Base-by-base conservation (phyloP, 92 coral and sea anemone genomes). In the Parazoanthus atlanticus region DNA sequence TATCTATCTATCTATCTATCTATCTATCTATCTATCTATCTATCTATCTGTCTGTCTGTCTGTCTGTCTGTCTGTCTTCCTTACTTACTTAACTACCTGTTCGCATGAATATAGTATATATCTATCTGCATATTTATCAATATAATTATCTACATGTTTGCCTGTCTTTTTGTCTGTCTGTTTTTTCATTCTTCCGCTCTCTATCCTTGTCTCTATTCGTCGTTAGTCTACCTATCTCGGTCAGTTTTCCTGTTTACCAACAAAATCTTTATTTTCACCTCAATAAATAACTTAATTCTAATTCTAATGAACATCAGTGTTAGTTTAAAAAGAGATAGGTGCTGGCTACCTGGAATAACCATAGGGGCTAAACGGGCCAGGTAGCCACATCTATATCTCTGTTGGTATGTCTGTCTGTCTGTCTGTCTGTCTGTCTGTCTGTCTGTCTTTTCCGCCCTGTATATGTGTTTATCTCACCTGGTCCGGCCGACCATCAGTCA, bases 401-500 rank as follows among this genome's bases (percentile, higher is more conserved):
- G 38, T 36, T 36, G 38, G 38, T 5, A 36, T 36, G 8, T 78
- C 17, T 36, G 38, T 36, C 1, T 36, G 38, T 1, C 38, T 46
- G 34, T 25, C 38, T 80, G 6, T 8, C 33, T 52, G 40, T 33
- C 5, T 80, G 41, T 43, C 17, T 52, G 58, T 52, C 58, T 52
- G 58, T 2, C 21, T 52, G 58, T 52, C 19, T 13, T 52, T 52
- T 52, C 58, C 19, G 21, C 10, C 21, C 21, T 0, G 19, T 15
- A 2, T 52, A 13, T 52, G 19, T 31, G 10, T 78, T 31, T 25
- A 6, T 25, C 83, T 79, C 52, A 96, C 99, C 96, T 96, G 99
- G 82, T 96, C 99, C 26, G 99, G 99, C n/a, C 99, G 91, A 82
- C 99, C 99, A 49, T 96, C 99, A 31, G 99, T 96, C 49, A 96